phyloP scores from a whole-genome alignment of 2,888 invertebrate species.

The Pterobdella sp. region DNA sequence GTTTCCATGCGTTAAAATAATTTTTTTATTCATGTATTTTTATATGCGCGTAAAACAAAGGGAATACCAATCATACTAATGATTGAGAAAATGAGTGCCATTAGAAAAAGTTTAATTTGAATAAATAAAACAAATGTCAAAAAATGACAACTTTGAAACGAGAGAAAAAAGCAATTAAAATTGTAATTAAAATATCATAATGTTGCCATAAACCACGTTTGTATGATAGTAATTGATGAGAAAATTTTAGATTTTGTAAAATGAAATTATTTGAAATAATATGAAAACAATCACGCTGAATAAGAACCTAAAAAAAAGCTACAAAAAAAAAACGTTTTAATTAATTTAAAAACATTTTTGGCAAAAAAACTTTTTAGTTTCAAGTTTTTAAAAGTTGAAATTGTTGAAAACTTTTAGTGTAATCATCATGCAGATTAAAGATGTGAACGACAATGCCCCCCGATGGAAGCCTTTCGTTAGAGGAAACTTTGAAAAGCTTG shows the following conservation, averaged over 20 bases:
- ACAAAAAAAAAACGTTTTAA: not conserved
- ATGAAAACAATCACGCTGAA: no score
- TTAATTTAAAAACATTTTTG: not conserved
- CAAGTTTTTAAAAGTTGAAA: not conserved
- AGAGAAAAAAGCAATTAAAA: not conserved
- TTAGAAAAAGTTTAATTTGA: not conserved
- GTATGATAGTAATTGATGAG: no score
- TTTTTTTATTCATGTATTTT: no score
- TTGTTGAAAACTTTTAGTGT: not conserved
- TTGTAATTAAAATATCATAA: not conserved
- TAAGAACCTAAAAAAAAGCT: no score
- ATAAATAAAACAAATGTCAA: not conserved
- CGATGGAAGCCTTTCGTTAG: not conserved
- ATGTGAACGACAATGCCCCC: slow-evolving; percentile 3
- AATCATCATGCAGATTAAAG: not conserved
- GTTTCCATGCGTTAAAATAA: no score
- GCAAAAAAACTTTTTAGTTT: not conserved
- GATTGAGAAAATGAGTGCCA: no score
- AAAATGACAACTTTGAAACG: no score
- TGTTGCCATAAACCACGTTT: no score
- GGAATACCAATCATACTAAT: no score
- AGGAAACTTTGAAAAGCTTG: not conserved
- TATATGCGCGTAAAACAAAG: no score
- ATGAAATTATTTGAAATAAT: no score
- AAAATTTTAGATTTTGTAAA: not conserved